Evolutionary conservation across 1,140 invertebrate genomes (phyloP).

Genomic region (Ceratosolen fusciceps): DNA sequence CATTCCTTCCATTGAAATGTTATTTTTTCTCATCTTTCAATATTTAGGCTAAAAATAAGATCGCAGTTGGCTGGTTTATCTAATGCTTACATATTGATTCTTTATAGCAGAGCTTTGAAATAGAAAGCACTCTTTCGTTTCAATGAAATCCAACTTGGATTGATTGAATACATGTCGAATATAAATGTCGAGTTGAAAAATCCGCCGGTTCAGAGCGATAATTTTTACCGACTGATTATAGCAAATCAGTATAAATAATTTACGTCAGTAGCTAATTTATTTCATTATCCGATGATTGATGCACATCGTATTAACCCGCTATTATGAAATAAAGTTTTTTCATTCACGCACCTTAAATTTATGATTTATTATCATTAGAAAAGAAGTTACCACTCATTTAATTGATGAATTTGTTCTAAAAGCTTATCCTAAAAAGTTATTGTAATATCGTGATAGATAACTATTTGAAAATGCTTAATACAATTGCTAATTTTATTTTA

Average conservation of each 20-base stretch:
- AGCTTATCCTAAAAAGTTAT: no score
- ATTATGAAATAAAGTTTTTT: no score
- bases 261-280: not conserved
- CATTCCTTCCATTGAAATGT: not conserved
- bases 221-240: not conserved
- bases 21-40: not conserved
- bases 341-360: no score
- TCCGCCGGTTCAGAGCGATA: not conserved
- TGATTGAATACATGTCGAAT: not conserved
- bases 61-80: not conserved
- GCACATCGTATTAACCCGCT: no score
- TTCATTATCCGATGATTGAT: no score
- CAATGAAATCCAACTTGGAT: not conserved
- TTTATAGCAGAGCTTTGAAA: not conserved
- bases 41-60: conserved; percentile 3
- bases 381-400: no score
- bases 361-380: no score
- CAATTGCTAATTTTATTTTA: no score
- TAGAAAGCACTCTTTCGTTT: not conserved
- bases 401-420: no score
- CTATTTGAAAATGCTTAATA: no score
- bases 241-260: no score
- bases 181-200: not conserved
- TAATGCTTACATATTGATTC: not conserved
- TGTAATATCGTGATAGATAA: no score